Percentiles rank a stretch among this genome's conserved stretches.
Evolutionary conservation across 2,797 vertebrate genomes (phyloP).

Genomic region (Florisuga fusca): DNA sequence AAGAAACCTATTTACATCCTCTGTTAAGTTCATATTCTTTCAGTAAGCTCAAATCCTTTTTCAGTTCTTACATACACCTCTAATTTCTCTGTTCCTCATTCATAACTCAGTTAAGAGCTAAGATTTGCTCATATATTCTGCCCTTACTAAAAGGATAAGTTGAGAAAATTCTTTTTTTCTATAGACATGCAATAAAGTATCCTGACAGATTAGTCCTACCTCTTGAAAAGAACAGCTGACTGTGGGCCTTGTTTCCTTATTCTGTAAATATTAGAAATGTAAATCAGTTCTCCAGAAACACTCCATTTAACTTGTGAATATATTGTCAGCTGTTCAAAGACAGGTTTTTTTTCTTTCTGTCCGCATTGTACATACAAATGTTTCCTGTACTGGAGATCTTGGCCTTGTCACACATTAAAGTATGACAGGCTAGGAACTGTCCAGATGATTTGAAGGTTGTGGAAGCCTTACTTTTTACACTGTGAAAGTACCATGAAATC

Average conservation of each 20-base stretch:
- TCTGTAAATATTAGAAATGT: neutral
- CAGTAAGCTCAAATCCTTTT: neutral
- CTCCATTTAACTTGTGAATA: neutral
- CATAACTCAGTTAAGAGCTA: neutral
- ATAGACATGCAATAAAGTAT: neutral
- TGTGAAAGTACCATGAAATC: conserved; percentile 36
- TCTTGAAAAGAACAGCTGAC: neutral
- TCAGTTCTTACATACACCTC: neutral
- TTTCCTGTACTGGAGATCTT: conserved; percentile 9
- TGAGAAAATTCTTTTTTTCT: neutral
- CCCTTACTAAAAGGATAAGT: accelerated
- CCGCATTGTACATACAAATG: neutral
- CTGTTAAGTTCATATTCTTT: neutral
- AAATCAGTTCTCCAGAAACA: neutral
- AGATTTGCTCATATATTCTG: neutral
- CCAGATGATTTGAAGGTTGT: conserved; percentile 31
- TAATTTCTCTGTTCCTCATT: neutral
- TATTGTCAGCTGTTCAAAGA: neutral
- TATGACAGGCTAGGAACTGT: neutral
- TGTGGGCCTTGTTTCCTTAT: neutral
- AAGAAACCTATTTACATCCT: neutral
- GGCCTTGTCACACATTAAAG: conserved; percentile 31
- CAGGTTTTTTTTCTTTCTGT: conserved; percentile 18
- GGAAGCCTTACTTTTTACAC: conserved; percentile 39
- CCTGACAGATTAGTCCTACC: neutral